Evolutionary conservation across 2,797 vertebrate species (phyloP).

Genomic region (Hypotaenidia philippensis): DNA sequence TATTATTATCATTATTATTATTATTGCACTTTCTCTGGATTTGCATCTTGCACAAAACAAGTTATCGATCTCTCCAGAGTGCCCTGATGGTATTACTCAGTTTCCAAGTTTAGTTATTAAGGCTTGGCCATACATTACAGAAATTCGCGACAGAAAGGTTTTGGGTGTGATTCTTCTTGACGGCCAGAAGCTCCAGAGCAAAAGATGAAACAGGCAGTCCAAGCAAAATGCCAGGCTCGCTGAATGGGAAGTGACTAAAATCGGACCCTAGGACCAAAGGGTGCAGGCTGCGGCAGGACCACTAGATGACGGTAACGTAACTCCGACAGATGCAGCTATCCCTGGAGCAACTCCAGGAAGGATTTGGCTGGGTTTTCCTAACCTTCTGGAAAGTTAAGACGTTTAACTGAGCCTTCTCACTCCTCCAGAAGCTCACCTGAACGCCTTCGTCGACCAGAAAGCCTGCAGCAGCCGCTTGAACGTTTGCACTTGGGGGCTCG

Average conservation of each 20-base stretch:
- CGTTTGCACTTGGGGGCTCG: not conserved
- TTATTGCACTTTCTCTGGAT: not conserved
- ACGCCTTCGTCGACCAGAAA: not conserved
- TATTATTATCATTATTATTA: too few species aligned
- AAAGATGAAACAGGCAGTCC: not conserved
- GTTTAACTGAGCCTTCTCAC: not conserved
- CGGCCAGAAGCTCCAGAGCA: not conserved
- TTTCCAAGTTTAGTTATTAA: not conserved
- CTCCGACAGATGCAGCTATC: not conserved
- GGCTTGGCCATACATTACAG: accelerated
- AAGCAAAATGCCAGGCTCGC: not conserved
- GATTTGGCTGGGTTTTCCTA: not conserved
- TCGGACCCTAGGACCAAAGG: not conserved
- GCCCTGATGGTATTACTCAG: not conserved
- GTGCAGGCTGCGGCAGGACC: not conserved
- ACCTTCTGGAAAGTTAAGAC: not conserved
- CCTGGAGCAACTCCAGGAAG: not conserved
- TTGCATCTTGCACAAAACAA: not conserved
- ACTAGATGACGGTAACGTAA: not conserved
- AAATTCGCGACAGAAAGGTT: not conserved
- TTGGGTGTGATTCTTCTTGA: not conserved
- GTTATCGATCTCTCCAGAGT: not conserved
- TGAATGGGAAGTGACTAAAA: not conserved
- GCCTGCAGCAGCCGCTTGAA: not conserved
- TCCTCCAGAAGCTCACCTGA: not conserved